Percentiles rank a stretch among this genome's conserved stretches.
These are phyloP conservation scores for Lathamus discolor DNA, from an alignment of 2,113 vertebrate species.

Conservation along the genomic window DNA sequence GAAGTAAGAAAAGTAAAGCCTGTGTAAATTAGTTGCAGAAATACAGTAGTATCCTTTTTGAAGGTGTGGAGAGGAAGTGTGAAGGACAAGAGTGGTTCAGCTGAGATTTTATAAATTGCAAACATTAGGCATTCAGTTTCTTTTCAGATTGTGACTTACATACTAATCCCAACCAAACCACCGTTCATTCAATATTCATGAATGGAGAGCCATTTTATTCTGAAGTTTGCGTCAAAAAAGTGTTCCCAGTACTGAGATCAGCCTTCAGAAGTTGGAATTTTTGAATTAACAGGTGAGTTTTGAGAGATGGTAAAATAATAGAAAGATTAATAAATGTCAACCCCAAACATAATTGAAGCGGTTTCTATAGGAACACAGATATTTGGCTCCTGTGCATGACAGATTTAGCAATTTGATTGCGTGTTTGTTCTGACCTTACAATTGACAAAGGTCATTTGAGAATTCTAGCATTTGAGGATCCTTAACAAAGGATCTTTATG, in stretches of 20 bases:
- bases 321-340: conserved; percentile 32
- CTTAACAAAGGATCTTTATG: conserved; percentile 10
- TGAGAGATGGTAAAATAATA: not conserved
- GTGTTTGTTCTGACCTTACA: conserved; percentile 63
- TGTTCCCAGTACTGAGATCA: not conserved
- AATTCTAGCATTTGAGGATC: conserved; percentile 28
- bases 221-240: not conserved
- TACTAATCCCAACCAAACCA: not conserved
- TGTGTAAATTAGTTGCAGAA: not conserved
- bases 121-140: not conserved
- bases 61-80: not conserved
- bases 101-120: not conserved
- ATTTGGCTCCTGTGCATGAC: not conserved
- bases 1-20: not conserved
- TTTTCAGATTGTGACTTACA: not conserved
- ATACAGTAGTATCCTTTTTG: not conserved
- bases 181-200: not conserved
- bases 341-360: not conserved
- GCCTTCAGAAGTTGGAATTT: not conserved
- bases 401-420: conserved; percentile 28
- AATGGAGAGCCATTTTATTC: not conserved
- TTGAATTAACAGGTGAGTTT: conserved; percentile 4
- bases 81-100: not conserved
- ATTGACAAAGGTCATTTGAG: conserved; percentile 33
- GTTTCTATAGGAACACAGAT: conserved; percentile 68